Base-by-base conservation (phyloP, 2,113 vertebrate species). In the Cettia cetti region DNA sequence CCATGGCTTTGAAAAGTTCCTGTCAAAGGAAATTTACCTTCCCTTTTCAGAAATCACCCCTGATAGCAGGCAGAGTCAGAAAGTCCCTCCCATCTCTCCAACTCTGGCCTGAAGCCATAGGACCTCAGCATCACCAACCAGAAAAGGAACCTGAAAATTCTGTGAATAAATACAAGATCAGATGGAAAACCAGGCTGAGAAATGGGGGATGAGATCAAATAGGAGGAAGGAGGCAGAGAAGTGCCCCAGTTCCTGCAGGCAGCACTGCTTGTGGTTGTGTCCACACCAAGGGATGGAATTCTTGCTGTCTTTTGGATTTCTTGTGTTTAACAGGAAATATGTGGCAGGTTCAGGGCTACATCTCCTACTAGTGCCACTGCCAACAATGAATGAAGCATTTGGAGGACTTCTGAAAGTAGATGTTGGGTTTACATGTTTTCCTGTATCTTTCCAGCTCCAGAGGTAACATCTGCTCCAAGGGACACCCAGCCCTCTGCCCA, bases 161-260 rank as follows among this genome's bases (percentile, higher is more conserved):
- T 13, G 35, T 82, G 22, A 75, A 26, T n/a, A 90, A 28, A 56
- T 61, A 59, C 5, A 72, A 35, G 9, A 57, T 50, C 28, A 81
- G 33, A 66, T 59, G 21, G 42, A 88, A 90, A 92, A 92, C 26
- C 40, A 35, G 16, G 16, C 40, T 82, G 37, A 80, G 40, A 92
- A 85, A 79, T 16, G 13, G 71, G n/a, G 14, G 11, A 31, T 12
- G 16, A 86, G 14, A 77, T 8, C 2, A 4, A 61, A 80, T 6
- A 39, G n/a, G 22, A 72, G 31, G 20, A 61, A 5, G 6, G 13
- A 85, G 37, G 23, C 39, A 77, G 37, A 11, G 13, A 92, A 78
- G 15, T 70, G 60, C 11, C 30, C 20, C 10, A 3, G 14, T 10
- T 77, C 31, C 42, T 4, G 0, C 1, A 1, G n/a, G 24, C 15